phyloP scores from a whole-genome alignment of 2,888 invertebrate genomes.

The Phania funesta region DNA sequence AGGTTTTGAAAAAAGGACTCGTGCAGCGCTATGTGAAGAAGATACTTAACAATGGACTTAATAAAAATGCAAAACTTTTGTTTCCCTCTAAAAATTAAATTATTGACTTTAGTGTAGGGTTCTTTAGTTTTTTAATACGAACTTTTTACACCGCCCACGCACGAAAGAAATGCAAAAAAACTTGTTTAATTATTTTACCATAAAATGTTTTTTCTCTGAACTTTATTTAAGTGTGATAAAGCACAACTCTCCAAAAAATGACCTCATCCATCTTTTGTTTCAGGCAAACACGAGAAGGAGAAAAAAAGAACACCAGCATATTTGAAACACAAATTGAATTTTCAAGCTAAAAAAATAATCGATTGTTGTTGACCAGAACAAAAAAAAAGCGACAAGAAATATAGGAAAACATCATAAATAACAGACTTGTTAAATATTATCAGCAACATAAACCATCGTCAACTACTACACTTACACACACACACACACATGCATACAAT shows the following conservation, averaged over 20 bases:
- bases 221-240: conserved; percentile 10
- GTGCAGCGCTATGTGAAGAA: too few species aligned
- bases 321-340: conserved; percentile 2
- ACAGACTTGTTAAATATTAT: conserved; percentile 30
- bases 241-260: neutral
- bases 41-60: too few species aligned
- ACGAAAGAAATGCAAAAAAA: too few species aligned
- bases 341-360: neutral
- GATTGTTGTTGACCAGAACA: conserved; percentile 5
- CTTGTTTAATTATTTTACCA: conserved; percentile 1
- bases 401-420: neutral
- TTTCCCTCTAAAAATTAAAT: too few species aligned
- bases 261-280: neutral
- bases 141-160: too few species aligned
- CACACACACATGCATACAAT: neutral
- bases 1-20: too few species aligned
- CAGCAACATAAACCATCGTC: conserved; percentile 20
- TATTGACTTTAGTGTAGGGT: too few species aligned
- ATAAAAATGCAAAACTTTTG: too few species aligned
- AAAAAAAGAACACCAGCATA: too few species aligned
- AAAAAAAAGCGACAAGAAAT: neutral
- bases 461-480: neutral
- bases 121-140: too few species aligned
- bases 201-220: conserved; percentile 8
- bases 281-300: neutral